A percentile compares a stretch with the other conserved stretches of the same genome.
Evolutionary conservation across 2,888 invertebrate species (phyloP).

Genomic region (Athetis lepigone): DNA sequence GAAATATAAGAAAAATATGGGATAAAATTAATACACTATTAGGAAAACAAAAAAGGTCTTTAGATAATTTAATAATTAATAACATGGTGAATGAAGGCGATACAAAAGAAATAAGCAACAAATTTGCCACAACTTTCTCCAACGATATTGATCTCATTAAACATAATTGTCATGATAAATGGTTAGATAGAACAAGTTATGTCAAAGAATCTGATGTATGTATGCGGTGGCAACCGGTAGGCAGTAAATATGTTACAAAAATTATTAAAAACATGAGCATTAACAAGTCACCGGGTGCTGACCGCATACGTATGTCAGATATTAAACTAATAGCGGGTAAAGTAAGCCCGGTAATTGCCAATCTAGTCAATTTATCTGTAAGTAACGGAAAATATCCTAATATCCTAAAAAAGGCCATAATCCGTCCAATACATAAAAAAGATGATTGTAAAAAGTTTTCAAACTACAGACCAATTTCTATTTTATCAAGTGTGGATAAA

Average conservation of each 20-base stretch:
- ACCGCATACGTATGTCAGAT: slow-evolving; percentile 10
- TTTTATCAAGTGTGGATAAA: too few species aligned
- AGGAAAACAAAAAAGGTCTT: too few species aligned
- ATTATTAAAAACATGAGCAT: not conserved
- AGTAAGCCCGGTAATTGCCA: slow-evolving; percentile 4
- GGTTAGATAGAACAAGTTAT: slow-evolving; percentile 2
- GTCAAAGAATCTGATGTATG: not conserved
- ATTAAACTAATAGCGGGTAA: slow-evolving; percentile 3
- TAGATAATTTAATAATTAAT: too few species aligned
- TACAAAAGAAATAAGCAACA: not conserved
- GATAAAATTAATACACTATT: too few species aligned
- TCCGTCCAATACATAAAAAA: slow-evolving; percentile 23
- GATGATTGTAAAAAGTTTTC: slow-evolving; percentile 1
- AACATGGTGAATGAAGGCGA: too few species aligned
- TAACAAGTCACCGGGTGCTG: slow-evolving; percentile 2
- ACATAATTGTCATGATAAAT: not conserved
- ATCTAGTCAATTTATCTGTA: slow-evolving; percentile 2
- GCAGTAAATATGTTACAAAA: not conserved
- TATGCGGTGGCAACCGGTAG: slow-evolving; percentile 17
- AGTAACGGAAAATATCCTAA: not conserved
- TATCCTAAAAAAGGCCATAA: slow-evolving; percentile 15
- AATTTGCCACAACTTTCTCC: not conserved
- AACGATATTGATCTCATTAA: slow-evolving; percentile 1
- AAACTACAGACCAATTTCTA: too few species aligned
- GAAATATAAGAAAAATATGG: too few species aligned